A percentile compares a stretch with the other conserved stretches of the same genome.
phyloP scores from a whole-genome alignment of 2,113 vertebrate genomes.

The Chunga burmeisteri region DNA sequence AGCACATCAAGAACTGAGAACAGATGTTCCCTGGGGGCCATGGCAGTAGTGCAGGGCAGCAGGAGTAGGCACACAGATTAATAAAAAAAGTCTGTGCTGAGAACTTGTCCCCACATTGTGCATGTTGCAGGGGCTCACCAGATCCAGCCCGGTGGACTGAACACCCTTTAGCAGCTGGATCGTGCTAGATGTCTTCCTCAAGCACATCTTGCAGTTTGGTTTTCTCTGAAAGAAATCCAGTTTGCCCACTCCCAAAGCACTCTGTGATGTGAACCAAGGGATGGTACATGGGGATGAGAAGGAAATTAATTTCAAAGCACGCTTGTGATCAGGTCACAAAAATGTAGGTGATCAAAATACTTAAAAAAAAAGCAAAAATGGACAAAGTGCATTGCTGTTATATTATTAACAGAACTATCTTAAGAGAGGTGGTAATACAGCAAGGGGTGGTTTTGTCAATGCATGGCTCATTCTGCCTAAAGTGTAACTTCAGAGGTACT shows the following conservation, averaged over 20 bases:
- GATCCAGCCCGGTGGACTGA: not conserved
- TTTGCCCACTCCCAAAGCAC: not conserved
- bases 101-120: not conserved
- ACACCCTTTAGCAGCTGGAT: not conserved
- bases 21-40: not conserved
- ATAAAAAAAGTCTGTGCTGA: not conserved
- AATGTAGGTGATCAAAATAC: not conserved
- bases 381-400: not conserved
- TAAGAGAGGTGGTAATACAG: not conserved
- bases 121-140: not conserved
- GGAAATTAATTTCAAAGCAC: not conserved
- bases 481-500: not conserved
- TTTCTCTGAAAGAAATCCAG: not conserved
- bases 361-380: not conserved
- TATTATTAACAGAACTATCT: not conserved
- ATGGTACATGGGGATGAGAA: accelerated
- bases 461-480: not conserved
- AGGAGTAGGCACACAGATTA: not conserved
- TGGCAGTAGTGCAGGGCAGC: not conserved
- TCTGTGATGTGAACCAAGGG: not conserved
- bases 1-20: not conserved
- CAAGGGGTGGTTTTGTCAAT: not conserved
- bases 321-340: not conserved
- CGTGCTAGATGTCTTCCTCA: not conserved
- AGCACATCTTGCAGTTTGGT: not conserved